These are phyloP conservation scores for Lutjanus erythropterus DNA, from an alignment of 2,113 vertebrate genomes.

Conservation along the genomic window DNA sequence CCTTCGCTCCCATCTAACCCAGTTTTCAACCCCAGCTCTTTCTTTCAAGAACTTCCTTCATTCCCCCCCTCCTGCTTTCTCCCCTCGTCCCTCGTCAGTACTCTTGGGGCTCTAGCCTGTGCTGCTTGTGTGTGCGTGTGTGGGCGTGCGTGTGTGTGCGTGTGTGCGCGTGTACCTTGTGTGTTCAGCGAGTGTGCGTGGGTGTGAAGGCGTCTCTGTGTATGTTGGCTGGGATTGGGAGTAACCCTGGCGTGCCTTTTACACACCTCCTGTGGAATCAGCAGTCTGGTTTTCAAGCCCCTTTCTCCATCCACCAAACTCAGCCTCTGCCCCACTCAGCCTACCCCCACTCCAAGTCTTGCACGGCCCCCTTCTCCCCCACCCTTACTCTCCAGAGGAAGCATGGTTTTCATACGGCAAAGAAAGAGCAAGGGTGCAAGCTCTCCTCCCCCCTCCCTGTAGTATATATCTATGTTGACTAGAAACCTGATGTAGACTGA, in stretches of 20 bases:
- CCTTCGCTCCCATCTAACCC: conserved; percentile 57
- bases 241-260: conserved; percentile 86
- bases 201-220: conserved; percentile 76
- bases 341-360: conserved; percentile 65
- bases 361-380: conserved; percentile 60
- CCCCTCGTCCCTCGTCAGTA: conserved; percentile 41
- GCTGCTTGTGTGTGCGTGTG: conserved; percentile 73
- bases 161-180: conserved; percentile 57
- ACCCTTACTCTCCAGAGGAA: conserved; percentile 65
- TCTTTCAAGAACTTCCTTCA: conserved; percentile 65
- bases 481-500: conserved; percentile 70
- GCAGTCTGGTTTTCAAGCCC: conserved; percentile 79
- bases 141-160: conserved; percentile 41
- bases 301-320: conserved; percentile 66
- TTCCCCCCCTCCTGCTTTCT: conserved; percentile 45
- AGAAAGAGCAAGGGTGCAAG: conserved; percentile 80
- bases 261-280: conserved; percentile 82
- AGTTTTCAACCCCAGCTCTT: conserved; percentile 44
- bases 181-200: conserved; percentile 69
- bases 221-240: conserved; percentile 82
- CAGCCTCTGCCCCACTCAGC: conserved; percentile 50
- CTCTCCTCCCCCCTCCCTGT: conserved; percentile 45
- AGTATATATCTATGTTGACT: conserved; percentile 71
- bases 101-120: conserved; percentile 77
- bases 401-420: conserved; percentile 83